Evolutionary conservation across 2,113 vertebrate species (phyloP).

Genomic region (Corythornis madagascariensis): DNA sequence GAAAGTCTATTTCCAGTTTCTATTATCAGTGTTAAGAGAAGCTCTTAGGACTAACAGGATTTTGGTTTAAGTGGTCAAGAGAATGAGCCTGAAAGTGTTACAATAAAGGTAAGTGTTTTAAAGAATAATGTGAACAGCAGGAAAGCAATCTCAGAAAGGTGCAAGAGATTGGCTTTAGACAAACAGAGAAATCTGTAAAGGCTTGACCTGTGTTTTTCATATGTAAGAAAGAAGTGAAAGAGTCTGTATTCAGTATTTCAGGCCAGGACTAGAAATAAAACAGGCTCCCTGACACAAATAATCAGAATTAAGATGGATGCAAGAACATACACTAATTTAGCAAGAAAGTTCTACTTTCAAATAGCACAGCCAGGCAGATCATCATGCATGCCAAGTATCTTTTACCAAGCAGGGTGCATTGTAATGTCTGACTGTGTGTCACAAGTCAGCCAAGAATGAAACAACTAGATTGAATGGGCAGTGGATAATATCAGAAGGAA

Average conservation of each 20-base stretch:
- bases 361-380: neutral
- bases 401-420: neutral
- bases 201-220: neutral
- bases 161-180: neutral
- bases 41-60: neutral
- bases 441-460: neutral
- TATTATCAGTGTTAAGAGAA: neutral
- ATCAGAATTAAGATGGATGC: neutral
- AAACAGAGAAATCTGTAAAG: neutral
- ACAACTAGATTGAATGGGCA: neutral
- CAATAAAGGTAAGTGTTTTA: neutral
- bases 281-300: neutral
- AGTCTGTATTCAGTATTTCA: neutral
- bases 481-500: neutral
- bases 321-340: neutral
- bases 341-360: neutral
- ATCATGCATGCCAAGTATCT: neutral
- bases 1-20: conserved; percentile 6
- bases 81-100: neutral
- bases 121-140: neutral
- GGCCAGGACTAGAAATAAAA: neutral
- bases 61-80: conserved; percentile 8
- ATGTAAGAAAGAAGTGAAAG: neutral
- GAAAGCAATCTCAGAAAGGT: neutral
- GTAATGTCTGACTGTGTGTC: accelerated